These are phyloP conservation scores for Drosophila pachea DNA, from an alignment of 1,140 invertebrate species.

Conservation along the genomic window DNA sequence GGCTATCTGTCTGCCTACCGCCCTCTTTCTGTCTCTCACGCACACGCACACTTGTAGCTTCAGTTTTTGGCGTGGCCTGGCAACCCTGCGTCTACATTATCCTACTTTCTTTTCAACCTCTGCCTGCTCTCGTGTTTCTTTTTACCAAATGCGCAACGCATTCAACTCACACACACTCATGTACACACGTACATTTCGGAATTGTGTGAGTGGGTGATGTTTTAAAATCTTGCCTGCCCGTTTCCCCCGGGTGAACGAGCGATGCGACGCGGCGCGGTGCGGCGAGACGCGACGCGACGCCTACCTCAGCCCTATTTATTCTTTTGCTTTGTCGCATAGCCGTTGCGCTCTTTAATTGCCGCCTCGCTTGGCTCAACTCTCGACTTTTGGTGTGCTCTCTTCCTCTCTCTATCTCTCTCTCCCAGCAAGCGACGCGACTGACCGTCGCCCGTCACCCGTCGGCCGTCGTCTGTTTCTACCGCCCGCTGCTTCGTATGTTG, in stretches of 20 bases:
- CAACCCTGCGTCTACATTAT: slow-evolving; percentile 55
- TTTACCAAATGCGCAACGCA: slow-evolving; percentile 38
- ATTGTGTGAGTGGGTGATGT: slow-evolving; percentile 53
- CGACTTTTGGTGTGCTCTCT: slow-evolving; percentile 16
- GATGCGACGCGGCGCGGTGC: slow-evolving; percentile 9
- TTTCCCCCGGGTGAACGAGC: slow-evolving; percentile 27
- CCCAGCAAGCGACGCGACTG: slow-evolving; percentile 51
- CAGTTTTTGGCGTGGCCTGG: slow-evolving; percentile 21
- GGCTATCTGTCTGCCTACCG: slow-evolving; percentile 27
- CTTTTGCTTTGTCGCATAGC: slow-evolving; percentile 68
- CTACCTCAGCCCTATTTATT: slow-evolving; percentile 70
- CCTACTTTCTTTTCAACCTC: slow-evolving; percentile 66
- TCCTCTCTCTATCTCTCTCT: neutral
- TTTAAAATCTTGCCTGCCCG: slow-evolving; percentile 62
- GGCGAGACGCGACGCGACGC: slow-evolving; percentile 52
- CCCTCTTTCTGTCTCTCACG: slow-evolving; percentile 35
- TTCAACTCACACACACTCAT: slow-evolving; percentile 18
- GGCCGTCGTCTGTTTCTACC: slow-evolving; percentile 23
- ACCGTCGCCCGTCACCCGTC: slow-evolving; percentile 50
- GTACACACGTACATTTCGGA: slow-evolving; percentile 12
- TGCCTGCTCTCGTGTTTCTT: slow-evolving; percentile 50
- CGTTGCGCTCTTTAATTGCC: slow-evolving; percentile 68
- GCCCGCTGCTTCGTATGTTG: slow-evolving; percentile 69
- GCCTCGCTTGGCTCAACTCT: slow-evolving; percentile 48
- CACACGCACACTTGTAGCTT: slow-evolving; percentile 48